Conservation (phyloP, 2,797 vertebrate species). For the Macropodus opercularis region DNA sequence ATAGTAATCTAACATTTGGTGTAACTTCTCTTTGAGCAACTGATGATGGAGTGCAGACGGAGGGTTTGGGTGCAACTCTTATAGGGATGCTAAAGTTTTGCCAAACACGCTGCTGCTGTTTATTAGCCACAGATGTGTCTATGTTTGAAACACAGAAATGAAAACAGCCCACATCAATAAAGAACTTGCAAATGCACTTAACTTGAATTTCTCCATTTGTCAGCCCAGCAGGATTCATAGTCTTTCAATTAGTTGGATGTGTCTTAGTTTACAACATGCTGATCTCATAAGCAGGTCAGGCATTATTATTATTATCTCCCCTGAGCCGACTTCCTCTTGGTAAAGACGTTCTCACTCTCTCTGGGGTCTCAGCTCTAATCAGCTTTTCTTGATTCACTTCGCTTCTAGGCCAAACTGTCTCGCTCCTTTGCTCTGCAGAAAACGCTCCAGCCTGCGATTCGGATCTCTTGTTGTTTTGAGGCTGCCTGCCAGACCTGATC, state of each 20-base stretch:
- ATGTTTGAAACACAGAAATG: conserved; percentile 27
- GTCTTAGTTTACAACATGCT: no score
- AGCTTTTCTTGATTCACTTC: no score
- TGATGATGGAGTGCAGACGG: neutral
- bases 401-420: no score
- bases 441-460: no score
- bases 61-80: neutral
- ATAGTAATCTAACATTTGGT: conserved; percentile 4
- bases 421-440: no score
- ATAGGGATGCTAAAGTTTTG: conserved; percentile 6
- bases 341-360: no score
- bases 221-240: neutral
- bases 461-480: no score
- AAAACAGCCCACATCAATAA: conserved; percentile 5
- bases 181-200: neutral
- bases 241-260: neutral
- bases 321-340: no score
- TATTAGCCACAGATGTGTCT: conserved; percentile 27
- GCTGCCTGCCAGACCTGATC: no score
- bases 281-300: no score
- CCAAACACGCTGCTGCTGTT: conserved; percentile 18
- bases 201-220: neutral
- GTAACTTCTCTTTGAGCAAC: conserved; percentile 10
- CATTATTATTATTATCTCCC: no score
- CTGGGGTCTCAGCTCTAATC: no score